Evolutionary conservation across 1,140 invertebrate genomes (phyloP).

Genomic region (Zaprionus kolodkinae): DNA sequence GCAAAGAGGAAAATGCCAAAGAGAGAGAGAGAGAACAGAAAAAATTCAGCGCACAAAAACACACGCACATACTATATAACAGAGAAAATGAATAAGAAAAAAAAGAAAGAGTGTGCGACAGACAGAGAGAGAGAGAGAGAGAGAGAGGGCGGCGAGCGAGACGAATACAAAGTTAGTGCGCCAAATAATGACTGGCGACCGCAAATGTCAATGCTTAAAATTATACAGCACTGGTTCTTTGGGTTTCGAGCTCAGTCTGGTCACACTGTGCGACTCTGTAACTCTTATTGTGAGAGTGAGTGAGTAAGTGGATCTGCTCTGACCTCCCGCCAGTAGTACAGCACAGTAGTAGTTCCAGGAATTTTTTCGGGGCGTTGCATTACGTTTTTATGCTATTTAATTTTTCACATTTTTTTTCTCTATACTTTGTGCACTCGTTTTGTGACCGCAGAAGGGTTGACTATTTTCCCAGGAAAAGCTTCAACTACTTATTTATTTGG

Average conservation of each 20-base stretch:
- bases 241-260: neutral
- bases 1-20: conserved; percentile 42
- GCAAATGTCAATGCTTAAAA: conserved; percentile 83
- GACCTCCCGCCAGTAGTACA: conserved; percentile 32
- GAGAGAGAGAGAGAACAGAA: conserved; percentile 34
- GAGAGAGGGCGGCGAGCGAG: neutral
- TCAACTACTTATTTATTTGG: conserved; percentile 73
- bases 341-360: conserved; percentile 45
- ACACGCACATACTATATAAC: conserved; percentile 40
- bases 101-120: neutral
- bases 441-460: conserved; percentile 72
- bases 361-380: conserved; percentile 71
- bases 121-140: conserved; percentile 1
- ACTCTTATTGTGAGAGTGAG: conserved; percentile 2
- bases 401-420: conserved; percentile 66
- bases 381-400: conserved; percentile 83
- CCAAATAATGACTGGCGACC: conserved; percentile 78
- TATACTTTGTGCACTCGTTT: conserved; percentile 43
- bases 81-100: neutral
- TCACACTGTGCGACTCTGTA: conserved; percentile 11
- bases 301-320: neutral
- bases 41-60: conserved; percentile 48
- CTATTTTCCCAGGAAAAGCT: conserved; percentile 65
- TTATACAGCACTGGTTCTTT: conserved; percentile 73
- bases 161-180: conserved; percentile 29